phyloP scores from a whole-genome alignment of 2,113 vertebrate species.

The Charina bottae region DNA sequence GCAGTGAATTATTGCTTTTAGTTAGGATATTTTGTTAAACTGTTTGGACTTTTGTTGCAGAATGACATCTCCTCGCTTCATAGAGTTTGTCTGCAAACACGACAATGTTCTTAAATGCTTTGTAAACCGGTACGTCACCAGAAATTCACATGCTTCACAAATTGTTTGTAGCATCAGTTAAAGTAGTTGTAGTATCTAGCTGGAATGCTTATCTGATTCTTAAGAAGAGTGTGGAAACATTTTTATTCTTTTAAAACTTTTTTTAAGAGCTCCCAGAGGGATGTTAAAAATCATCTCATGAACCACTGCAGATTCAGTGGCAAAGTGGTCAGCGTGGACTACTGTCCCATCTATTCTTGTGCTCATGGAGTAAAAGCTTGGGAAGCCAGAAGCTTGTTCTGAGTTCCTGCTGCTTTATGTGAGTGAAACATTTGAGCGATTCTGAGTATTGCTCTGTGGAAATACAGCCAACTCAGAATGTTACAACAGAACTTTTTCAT shows the following conservation, averaged over 20 bases:
- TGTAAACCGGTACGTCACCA: constrained; percentile 87
- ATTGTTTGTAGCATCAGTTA: background rate
- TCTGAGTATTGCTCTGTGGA: background rate
- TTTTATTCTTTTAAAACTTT: background rate
- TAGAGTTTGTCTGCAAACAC: constrained; percentile 98
- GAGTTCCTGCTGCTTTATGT: background rate
- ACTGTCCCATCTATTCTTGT: background rate
- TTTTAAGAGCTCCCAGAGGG: background rate
- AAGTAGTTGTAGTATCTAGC: background rate
- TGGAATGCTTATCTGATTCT: background rate
- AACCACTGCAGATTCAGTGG: background rate
- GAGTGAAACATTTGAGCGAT: background rate
- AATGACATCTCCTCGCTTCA: constrained; percentile 97
- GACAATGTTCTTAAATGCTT: constrained; percentile 98
- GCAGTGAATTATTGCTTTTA: background rate
- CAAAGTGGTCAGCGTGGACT: background rate
- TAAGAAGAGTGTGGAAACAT: background rate
- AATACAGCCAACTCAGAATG: background rate
- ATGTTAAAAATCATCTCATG: background rate
- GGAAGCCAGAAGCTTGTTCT: background rate
- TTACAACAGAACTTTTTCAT: background rate
- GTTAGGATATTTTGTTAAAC: background rate
- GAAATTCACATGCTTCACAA: background rate
- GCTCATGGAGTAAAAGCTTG: background rate
- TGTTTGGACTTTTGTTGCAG: constrained; percentile 68